These are phyloP conservation scores for Idaea biselata DNA, from an alignment of 2,888 invertebrate genomes.

Conservation along the genomic window DNA sequence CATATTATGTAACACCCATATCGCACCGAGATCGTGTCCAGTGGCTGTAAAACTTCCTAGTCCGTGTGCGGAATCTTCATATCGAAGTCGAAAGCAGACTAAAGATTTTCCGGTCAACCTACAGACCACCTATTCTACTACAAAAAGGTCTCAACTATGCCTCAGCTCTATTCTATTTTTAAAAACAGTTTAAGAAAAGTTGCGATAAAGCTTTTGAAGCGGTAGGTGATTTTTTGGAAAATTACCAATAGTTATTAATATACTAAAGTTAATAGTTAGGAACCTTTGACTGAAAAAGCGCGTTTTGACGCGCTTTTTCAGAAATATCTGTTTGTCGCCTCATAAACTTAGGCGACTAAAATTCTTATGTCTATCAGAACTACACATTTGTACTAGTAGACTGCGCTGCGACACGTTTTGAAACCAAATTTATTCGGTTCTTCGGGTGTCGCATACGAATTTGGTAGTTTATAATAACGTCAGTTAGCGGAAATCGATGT, in stretches of 20 bases:
- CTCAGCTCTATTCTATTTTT: too few species aligned
- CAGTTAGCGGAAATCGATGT: not conserved
- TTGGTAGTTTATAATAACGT: not conserved
- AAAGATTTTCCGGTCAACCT: not conserved
- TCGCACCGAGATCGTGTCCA: constrained; percentile 5
- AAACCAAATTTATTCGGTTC: constrained; percentile 34
- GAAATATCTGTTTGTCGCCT: too few species aligned
- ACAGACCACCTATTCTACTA: not conserved
- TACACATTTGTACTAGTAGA: constrained; percentile 13
- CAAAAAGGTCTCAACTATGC: too few species aligned
- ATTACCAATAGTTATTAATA: too few species aligned
- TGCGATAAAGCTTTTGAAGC: too few species aligned
- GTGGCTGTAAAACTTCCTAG: constrained; percentile 25
- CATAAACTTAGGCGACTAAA: not conserved
- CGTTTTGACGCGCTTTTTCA: too few species aligned
- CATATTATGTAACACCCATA: constrained; percentile 13
- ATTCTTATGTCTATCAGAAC: not conserved
- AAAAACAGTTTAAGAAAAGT: too few species aligned
- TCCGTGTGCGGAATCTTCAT: constrained; percentile 32
- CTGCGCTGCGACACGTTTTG: constrained; percentile 39
- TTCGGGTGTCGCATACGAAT: constrained; percentile 23
- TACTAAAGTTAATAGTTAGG: too few species aligned
- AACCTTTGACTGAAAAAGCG: too few species aligned
- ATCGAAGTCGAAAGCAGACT: not conserved
- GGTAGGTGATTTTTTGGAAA: too few species aligned